These are phyloP conservation scores for Artemia sp. DNA, from an alignment of 2,888 invertebrate species.

Conservation along the genomic window DNA sequence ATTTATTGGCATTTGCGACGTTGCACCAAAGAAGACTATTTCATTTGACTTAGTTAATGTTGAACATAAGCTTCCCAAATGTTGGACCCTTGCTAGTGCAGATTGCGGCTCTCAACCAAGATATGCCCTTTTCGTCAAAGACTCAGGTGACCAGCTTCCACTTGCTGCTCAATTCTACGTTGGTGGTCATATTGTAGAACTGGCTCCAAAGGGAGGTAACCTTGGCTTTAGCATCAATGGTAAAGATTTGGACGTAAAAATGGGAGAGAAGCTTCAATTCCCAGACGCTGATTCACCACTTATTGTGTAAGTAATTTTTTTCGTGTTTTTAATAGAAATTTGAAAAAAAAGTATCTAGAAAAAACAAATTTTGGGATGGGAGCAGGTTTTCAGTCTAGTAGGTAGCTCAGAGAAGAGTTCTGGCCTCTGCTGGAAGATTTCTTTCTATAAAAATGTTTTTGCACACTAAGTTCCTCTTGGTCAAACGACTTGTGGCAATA, in stretches of 20 bases:
- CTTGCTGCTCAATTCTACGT: conserved; percentile 21
- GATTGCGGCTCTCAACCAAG: conserved; percentile 21
- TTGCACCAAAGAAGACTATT: conserved; percentile 22
- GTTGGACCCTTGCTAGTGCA: conserved; percentile 21
- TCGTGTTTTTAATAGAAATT: neutral
- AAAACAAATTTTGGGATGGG: too few relatives aligned
- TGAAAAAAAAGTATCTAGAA: too few relatives aligned
- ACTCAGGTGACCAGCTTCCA: conserved; percentile 18
- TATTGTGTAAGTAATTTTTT: conserved; percentile 18
- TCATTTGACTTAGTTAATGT: conserved; percentile 21
- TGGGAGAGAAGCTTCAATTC: conserved; percentile 18
- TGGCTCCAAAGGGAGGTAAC: conserved; percentile 18
- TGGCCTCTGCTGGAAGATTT: too few relatives aligned
- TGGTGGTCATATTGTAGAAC: conserved; percentile 21
- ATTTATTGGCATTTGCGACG: conserved; percentile 21
- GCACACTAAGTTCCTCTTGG: too few relatives aligned
- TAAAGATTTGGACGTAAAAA: conserved; percentile 18
- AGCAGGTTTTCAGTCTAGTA: too few relatives aligned
- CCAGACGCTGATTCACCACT: conserved; percentile 17
- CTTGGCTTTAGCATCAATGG: conserved; percentile 22
- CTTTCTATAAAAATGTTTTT: too few relatives aligned
- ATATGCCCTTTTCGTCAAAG: conserved; percentile 22
- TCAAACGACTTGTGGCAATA: too few relatives aligned
- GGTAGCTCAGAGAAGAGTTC: too few relatives aligned
- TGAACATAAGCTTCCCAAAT: conserved; percentile 19